Evolutionary conservation across 2,113 vertebrate genomes (phyloP).

Genomic region (Elephantulus edwardii): DNA sequence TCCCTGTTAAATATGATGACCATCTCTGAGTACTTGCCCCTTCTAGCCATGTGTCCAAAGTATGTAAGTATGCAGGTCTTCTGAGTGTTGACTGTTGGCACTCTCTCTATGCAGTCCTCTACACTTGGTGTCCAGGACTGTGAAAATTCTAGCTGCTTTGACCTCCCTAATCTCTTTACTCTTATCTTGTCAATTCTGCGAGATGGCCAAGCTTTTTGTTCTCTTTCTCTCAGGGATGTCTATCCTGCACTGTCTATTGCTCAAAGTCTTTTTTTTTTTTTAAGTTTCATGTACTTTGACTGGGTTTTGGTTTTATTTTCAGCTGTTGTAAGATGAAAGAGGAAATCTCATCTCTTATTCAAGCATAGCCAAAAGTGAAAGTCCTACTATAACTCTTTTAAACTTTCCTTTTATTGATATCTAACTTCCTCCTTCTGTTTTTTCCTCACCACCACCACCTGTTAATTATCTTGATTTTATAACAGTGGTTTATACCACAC

Average conservation of each 20-base stretch:
- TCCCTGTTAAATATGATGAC: too few species aligned
- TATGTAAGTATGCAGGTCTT: background rate
- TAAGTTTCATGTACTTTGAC: background rate
- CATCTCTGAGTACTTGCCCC: too few species aligned
- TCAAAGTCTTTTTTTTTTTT: background rate
- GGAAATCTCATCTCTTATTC: background rate
- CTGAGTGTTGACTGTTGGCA: too few species aligned
- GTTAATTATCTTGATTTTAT: too few species aligned
- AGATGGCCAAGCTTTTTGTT: background rate
- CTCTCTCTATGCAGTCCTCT: background rate
- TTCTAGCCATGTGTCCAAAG: too few species aligned
- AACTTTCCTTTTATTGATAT: slow-evolving; percentile 1
- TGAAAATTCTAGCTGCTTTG: background rate
- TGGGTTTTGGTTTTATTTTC: background rate
- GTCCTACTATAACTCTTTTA: background rate
- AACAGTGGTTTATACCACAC: too few species aligned
- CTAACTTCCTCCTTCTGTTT: background rate
- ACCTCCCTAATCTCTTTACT: background rate
- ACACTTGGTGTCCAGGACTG: background rate
- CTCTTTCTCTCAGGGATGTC: background rate
- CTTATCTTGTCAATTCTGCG: background rate
- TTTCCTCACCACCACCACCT: background rate
- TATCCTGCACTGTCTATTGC: background rate
- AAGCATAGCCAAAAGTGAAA: background rate
- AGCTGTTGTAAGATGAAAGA: background rate